These are phyloP conservation scores for Palythoa grandis DNA, from an alignment of 92 coral and sea anemone genomes.

Conservation along the genomic window DNA sequence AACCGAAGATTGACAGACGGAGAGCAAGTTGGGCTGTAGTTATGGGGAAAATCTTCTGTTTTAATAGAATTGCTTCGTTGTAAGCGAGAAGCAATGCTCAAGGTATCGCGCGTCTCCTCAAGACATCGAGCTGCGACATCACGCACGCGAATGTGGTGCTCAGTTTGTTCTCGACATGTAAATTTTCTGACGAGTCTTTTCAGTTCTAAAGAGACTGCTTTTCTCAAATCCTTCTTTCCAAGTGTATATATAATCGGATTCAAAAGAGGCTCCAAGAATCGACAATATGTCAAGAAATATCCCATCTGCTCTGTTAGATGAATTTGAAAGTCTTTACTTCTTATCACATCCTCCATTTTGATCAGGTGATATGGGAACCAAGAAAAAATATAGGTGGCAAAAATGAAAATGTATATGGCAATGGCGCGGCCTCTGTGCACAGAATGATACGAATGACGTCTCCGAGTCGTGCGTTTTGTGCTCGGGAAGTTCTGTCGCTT, in stretches of 20 bases:
- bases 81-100: background rate
- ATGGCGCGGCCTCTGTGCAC: conserved; percentile 20
- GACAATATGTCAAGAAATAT: background rate
- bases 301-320: background rate
- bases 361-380: conserved; percentile 21
- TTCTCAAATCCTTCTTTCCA: conserved; percentile 33
- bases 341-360: background rate
- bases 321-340: background rate
- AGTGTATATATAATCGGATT: conserved; percentile 35
- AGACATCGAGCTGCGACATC: background rate
- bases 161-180: background rate
- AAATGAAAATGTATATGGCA: background rate
- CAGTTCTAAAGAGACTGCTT: conserved; percentile 21
- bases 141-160: background rate
- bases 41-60: background rate
- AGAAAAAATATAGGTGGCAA: background rate
- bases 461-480: background rate
- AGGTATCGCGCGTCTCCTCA: conserved; percentile 15
- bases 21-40: background rate
- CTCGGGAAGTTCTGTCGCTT: conserved; percentile 17
- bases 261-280: conserved; percentile 23
- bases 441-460: no score
- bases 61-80: background rate
- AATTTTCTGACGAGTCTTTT: background rate
- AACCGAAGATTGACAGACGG: background rate